Conservation (phyloP, 2,113 vertebrate species). For the Leucosticte australis region DNA sequence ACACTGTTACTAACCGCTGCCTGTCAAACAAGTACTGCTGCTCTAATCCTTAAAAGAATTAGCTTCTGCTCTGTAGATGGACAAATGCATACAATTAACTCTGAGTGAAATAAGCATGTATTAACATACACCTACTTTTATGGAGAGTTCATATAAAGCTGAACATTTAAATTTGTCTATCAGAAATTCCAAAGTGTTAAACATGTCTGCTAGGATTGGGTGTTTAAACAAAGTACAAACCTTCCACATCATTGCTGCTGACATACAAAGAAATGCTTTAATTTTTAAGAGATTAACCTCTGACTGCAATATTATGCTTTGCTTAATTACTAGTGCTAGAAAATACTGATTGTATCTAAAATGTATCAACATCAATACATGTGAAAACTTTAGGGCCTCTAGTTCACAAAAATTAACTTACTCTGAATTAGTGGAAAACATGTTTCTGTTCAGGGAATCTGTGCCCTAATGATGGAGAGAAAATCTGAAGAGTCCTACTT, state of each 20-base stretch:
- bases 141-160: not conserved
- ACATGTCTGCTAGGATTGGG: not conserved
- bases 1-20: not conserved
- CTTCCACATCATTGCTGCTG: not conserved
- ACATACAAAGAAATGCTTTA: not conserved
- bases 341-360: not conserved
- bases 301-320: not conserved
- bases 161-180: not conserved
- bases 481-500: not conserved
- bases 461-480: not conserved
- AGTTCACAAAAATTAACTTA: not conserved
- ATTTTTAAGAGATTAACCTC: not conserved
- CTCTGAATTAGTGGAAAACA: not conserved
- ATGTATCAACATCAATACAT: not conserved
- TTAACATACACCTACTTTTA: not conserved
- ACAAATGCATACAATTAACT: not conserved
- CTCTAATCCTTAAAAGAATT: not conserved
- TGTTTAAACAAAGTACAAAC: not conserved
- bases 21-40: not conserved
- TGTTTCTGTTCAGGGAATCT: not conserved
- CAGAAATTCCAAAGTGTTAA: not conserved
- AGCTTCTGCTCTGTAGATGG: not conserved
- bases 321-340: not conserved
- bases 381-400: not conserved
- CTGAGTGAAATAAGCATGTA: not conserved